These are phyloP conservation scores for Amphiprion percula DNA, from an alignment of 2,113 vertebrate species.

Conservation along the genomic window DNA sequence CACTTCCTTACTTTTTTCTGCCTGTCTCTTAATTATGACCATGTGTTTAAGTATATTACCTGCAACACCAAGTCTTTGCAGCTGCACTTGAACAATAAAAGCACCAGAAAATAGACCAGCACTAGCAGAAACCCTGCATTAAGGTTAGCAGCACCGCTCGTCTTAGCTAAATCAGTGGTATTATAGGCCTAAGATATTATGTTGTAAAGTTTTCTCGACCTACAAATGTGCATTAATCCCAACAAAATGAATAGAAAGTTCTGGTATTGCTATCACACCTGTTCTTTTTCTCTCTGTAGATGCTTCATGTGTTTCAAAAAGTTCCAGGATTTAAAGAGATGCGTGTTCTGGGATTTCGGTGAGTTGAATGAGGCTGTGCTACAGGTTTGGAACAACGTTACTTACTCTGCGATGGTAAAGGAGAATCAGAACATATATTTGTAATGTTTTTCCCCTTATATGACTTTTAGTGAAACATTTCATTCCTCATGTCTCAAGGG, in stretches of 20 bases:
- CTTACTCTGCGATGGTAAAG: conserved; percentile 10
- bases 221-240: no score
- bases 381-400: background rate
- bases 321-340: conserved; percentile 96
- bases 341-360: conserved; percentile 91
- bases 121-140: no score
- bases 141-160: no score
- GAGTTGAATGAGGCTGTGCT: conserved; percentile 70
- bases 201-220: no score
- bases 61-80: background rate
- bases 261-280: background rate
- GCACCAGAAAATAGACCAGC: background rate
- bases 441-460: background rate
- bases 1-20: no score
- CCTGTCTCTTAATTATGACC: background rate
- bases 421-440: background rate
- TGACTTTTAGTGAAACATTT: background rate
- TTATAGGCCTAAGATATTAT: background rate
- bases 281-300: conserved; percentile 78
- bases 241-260: background rate
- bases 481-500: background rate
- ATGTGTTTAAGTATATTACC: background rate
- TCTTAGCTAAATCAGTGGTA: background rate
- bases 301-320: conserved; percentile 91
- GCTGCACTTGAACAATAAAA: background rate